Base-by-base conservation (phyloP, 2,113 vertebrate genomes). In the Hiodon alosoides region DNA sequence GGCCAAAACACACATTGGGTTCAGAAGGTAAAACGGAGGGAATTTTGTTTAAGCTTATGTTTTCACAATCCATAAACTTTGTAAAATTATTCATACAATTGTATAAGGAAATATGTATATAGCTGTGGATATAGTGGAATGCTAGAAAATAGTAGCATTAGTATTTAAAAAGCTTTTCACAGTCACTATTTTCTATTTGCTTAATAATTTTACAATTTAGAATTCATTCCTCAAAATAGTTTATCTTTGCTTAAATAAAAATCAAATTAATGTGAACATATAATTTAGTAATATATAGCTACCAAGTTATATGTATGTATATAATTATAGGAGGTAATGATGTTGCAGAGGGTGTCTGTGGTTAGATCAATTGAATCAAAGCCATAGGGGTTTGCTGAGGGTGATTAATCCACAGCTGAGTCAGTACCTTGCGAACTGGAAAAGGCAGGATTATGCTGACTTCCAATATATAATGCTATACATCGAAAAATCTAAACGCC, bases 391-490 rank as follows among this genome's bases (percentile, higher is more conserved):
- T 72, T 62, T 52, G 74, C 73, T 77, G 78, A 72, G 78, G 67
- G 72, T 79, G 79, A 85, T 77, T 59, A 77, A 82, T 72, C 3
- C 13, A 67, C 76, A 76, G 86, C 89, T 87, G 86, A 89, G 62
- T 86, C 78, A 59, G 75, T 64, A 68, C 13, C 62, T 52, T 71
- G 62, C 76, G 65, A 31, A 31, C 76, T 68, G 71, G 6, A 64
- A 46, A 54, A 68, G 57, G 60, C 69, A 57, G 62, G 72, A 69
- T 80, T 77, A 70, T 74, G 78, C 81, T 80, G 84, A 67, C 64
- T 8, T 51, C 13, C 53, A 79, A 73, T 82, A 51, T 51, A 76
- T 78, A 10, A 16, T 6, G n/a, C 47, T 67, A 16, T 65, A 48
- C 73, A 67, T 5, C 50, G 50, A 8, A 31, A 55, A 61, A 14